Evolutionary conservation across 2,113 vertebrate genomes (phyloP).

Genomic region (Peromyscus leucopus): DNA sequence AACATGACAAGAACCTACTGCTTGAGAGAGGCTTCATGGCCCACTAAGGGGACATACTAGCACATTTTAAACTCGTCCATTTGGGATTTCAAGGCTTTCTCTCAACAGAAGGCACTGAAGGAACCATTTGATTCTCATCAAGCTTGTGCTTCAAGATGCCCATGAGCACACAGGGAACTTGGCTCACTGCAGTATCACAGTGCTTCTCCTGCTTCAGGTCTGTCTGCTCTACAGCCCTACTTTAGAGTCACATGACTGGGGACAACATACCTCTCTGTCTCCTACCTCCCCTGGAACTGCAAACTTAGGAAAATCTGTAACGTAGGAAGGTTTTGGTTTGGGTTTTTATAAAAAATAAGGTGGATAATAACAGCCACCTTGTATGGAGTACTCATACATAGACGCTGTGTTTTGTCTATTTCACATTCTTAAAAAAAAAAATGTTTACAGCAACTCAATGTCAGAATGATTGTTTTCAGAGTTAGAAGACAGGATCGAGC

Average conservation of each 20-base stretch:
- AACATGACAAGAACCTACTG: neutral
- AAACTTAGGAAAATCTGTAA: slow-evolving; percentile 43
- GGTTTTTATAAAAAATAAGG: slow-evolving; percentile 1
- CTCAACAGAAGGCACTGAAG: neutral
- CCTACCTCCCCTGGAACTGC: neutral
- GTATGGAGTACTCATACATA: neutral
- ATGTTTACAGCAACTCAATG: neutral
- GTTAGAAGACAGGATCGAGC: neutral
- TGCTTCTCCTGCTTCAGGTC: neutral
- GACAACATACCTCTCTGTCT: neutral
- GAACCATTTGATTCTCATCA: neutral
- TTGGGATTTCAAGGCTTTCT: neutral
- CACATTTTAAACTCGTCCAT: neutral
- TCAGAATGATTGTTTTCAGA: slow-evolving; percentile 33
- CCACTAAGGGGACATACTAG: neutral
- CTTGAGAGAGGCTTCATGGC: accelerated
- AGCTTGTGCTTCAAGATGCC: neutral
- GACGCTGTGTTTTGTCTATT: neutral
- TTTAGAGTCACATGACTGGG: neutral
- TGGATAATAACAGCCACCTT: neutral
- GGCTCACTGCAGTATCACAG: neutral
- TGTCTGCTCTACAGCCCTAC: neutral
- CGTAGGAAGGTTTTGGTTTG: neutral
- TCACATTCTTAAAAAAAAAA: neutral
- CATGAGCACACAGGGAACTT: too few relatives aligned